Evolutionary conservation across 1,140 invertebrate species (phyloP).

Genomic region (Dolichoris vasculosae): DNA sequence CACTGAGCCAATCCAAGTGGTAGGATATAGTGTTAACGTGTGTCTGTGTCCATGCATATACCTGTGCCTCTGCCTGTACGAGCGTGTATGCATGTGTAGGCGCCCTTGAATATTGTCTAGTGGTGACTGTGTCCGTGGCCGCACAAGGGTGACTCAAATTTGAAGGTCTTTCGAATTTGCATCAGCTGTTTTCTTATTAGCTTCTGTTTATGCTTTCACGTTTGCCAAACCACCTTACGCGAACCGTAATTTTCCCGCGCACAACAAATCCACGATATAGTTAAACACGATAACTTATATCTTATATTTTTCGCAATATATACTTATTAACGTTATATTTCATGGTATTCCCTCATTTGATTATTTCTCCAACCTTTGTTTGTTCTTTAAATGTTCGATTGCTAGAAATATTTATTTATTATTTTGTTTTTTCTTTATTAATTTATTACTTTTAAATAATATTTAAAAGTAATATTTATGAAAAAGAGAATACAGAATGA

Average conservation of each 20-base stretch:
- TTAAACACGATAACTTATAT: not conserved
- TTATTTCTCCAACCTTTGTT: too few relatives aligned
- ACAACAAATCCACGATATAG: not conserved
- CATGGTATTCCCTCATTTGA: too few relatives aligned
- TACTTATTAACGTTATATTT: not conserved
- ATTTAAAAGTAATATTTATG: too few relatives aligned
- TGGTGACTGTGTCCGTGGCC: not conserved
- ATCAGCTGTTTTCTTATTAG: not conserved
- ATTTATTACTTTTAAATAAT: too few relatives aligned
- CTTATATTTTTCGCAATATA: not conserved
- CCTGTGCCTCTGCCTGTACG: slow-evolving; percentile 33
- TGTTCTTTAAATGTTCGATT: too few relatives aligned
- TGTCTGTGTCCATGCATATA: slow-evolving; percentile 1
- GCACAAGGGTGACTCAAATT: slow-evolving; percentile 8
- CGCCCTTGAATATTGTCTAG: too few relatives aligned
- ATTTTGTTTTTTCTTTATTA: too few relatives aligned
- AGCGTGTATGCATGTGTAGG: not conserved
- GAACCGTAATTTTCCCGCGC: not conserved
- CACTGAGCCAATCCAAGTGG: not conserved
- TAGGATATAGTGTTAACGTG: not conserved
- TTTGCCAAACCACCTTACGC: not conserved
- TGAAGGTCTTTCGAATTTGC: not conserved
- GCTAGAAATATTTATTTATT: too few relatives aligned
- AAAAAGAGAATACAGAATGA: too few relatives aligned
- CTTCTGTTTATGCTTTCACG: not conserved